phyloP scores from a whole-genome alignment of 2,113 vertebrate genomes.

The Seriola dumerili region DNA sequence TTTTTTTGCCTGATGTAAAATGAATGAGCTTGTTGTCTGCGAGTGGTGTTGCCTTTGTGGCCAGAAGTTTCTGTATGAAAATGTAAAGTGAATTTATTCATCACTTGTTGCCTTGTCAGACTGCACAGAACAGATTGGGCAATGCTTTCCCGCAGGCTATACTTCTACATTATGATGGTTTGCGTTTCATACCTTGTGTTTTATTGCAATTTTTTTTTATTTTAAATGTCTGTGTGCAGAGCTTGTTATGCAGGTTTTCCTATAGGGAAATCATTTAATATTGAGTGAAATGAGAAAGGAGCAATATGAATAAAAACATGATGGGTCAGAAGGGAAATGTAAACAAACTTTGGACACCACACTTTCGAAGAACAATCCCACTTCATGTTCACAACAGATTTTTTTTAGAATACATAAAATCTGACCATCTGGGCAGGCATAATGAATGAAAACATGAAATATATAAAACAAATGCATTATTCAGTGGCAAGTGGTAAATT shows the following conservation, averaged over 20 bases:
- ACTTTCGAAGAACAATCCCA: background rate
- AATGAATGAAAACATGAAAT: background rate
- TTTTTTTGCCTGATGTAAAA: background rate
- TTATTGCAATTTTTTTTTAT: slow-evolving; percentile 22
- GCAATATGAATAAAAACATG: slow-evolving; percentile 45
- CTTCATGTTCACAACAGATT: background rate
- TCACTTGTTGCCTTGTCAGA: slow-evolving; percentile 14
- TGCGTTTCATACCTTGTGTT: slow-evolving; percentile 17
- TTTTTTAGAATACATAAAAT: background rate
- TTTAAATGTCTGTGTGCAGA: slow-evolving; percentile 3
- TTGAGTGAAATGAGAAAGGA: slow-evolving; percentile 38
- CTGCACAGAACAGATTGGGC: background rate
- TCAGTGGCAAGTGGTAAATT: background rate
- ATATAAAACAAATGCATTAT: background rate
- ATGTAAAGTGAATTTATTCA: slow-evolving; percentile 24
- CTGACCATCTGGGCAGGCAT: background rate
- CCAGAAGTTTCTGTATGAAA: background rate
- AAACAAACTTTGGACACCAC: background rate
- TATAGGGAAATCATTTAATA: slow-evolving; percentile 52
- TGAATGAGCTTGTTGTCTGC: background rate
- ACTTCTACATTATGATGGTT: background rate
- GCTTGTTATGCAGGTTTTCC: slow-evolving; percentile 11
- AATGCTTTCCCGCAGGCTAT: slow-evolving; percentile 27
- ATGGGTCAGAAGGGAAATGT: background rate
- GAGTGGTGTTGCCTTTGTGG: background rate